Base-by-base conservation (phyloP, 2,888 invertebrate genomes). In the Ormyrus pomaceus region DNA sequence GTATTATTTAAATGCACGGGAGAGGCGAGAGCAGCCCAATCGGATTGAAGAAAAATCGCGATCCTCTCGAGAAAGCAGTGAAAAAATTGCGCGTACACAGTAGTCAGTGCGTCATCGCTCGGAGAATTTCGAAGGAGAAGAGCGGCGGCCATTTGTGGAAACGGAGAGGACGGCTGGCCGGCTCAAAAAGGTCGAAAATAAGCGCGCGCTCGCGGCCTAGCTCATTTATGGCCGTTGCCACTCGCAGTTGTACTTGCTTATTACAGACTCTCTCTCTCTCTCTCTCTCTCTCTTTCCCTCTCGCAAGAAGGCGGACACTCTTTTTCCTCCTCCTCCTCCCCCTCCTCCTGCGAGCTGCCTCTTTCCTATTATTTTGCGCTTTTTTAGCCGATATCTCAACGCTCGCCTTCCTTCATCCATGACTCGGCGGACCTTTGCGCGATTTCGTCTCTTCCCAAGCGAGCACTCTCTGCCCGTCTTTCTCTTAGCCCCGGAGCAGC, bases 231-330 rank as follows among this genome's bases (percentile, higher is more conserved):
- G 72, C 48, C 58, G 51, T 51, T 61, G 50, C 58, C 46, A 66
- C 62, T 70, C 58, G 58, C 83, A 81, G 83, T 84, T 85, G 84
- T 84, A 82, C 74, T 79, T 76, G 81, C 80, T 85, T 85, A 85
- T 85, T 85, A 84, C 85, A 82, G 83, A 70, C 62, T 82, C 73
- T 5, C 64, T 5, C 1, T 62, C n/a, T 6, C n/a, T 13, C 50
- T 65, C 1, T n/a, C 48, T n/a, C 51, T 51, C 65, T 46, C 46
- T 19, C 48, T 51, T 48, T 11, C 11, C 11, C 50, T 13, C 19
- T 45, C 34, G 19, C 19, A 19, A 19, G 19, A 19, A 19, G 19
- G 19, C 19, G 19, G 19, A 19, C 19, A 19, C 19, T 19, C 19
- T 19, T 19, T 19, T 19, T 19, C 19, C 19, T 19, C 19, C 19